Percentiles rank a stretch among this genome's conserved stretches.
Evolutionary conservation across 2,113 vertebrate species (phyloP).

Genomic region (Rhombomys opimus): DNA sequence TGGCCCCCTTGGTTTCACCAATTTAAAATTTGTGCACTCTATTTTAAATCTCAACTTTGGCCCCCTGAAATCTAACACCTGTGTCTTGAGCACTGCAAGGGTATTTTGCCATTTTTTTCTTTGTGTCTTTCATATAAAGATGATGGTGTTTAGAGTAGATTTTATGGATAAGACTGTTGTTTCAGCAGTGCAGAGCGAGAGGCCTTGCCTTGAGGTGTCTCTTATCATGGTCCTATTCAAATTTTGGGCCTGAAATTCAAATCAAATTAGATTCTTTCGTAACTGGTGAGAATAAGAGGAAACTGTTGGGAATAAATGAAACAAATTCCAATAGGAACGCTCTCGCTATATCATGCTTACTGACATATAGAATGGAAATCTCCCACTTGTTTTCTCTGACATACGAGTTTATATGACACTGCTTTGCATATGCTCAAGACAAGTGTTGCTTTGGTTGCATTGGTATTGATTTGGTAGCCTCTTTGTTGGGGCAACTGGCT

Average conservation of each 20-base stretch:
- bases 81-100: conserved; percentile 58
- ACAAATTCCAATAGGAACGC: conserved; percentile 32
- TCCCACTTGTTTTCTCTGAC: conserved; percentile 80
- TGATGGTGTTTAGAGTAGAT: conserved; percentile 32
- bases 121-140: conserved; percentile 25
- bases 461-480: conserved; percentile 58
- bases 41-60: conserved; percentile 24
- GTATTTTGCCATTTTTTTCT: conserved; percentile 43
- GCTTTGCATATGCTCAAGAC: conserved; percentile 65
- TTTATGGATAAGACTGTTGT: conserved; percentile 40
- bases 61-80: conserved; percentile 52
- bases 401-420: conserved; percentile 61
- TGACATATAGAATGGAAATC: conserved; percentile 59
- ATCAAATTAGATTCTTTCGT: conserved; percentile 46
- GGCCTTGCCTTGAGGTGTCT: conserved; percentile 31
- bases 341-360: conserved; percentile 26
- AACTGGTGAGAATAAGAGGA: conserved; percentile 21
- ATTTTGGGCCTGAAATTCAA: conserved; percentile 50
- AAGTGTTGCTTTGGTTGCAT: conserved; percentile 66
- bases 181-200: conserved; percentile 37
- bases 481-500: conserved; percentile 41
- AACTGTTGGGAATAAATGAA: conserved; percentile 42
- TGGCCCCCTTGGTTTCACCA: conserved; percentile 7
- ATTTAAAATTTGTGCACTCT: conserved; percentile 49
- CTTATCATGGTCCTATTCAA: conserved; percentile 19